phyloP scores from a whole-genome alignment of 2,888 invertebrate species.

The Esperia sulphurella region DNA sequence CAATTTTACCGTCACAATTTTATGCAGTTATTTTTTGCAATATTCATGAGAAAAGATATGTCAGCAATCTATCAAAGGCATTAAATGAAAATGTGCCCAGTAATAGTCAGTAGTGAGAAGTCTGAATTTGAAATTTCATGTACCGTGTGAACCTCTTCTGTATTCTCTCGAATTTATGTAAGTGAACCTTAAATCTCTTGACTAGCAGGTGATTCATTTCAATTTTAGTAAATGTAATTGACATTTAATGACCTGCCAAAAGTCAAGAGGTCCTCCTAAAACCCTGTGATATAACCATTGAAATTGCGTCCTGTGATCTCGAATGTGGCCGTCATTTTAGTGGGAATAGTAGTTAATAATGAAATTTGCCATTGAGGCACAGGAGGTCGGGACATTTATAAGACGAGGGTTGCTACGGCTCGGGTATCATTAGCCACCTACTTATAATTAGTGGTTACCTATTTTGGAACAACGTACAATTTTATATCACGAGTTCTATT shows the following conservation, averaged over 20 bases:
- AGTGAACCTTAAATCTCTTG: too few relatives aligned
- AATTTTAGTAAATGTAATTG: too few relatives aligned
- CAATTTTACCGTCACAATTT: too few relatives aligned
- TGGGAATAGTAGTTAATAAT: conserved; percentile 11
- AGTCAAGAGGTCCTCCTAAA: not conserved
- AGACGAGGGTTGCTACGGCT: conserved; percentile 34
- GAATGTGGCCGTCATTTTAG: conserved; percentile 11
- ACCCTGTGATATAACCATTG: not conserved
- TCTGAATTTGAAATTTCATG: too few relatives aligned
- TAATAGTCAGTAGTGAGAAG: too few relatives aligned
- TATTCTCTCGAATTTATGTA: too few relatives aligned
- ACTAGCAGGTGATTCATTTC: too few relatives aligned
- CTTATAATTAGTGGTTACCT: conserved; percentile 2
- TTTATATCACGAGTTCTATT: not conserved
- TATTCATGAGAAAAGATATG: too few relatives aligned
- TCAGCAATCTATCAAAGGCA: too few relatives aligned
- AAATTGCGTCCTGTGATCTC: not conserved
- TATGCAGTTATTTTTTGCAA: too few relatives aligned
- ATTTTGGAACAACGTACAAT: not conserved
- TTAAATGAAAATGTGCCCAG: too few relatives aligned
- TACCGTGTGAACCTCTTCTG: too few relatives aligned
- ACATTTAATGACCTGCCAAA: not conserved
- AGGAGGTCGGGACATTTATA: conserved; percentile 37
- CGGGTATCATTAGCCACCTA: conserved; percentile 14
- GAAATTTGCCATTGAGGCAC: conserved; percentile 15